Percentiles rank a stretch among this genome's conserved stretches.
Evolutionary conservation across 2,113 vertebrate genomes (phyloP).

Genomic region (Pogonocichla stellata): DNA sequence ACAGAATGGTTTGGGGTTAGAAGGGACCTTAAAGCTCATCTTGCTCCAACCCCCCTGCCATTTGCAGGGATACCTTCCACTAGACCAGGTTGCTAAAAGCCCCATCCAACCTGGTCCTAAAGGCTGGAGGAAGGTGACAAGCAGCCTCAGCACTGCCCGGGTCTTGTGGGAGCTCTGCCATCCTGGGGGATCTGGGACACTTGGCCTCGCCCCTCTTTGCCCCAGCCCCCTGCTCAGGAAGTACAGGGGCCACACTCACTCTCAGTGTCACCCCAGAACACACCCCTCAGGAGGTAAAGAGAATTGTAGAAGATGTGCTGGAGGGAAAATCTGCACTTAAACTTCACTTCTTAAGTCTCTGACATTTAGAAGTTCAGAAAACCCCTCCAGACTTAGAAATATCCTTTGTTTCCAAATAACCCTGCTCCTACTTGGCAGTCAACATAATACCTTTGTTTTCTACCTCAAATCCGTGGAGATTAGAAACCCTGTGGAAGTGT

Average conservation of each 20-base stretch:
- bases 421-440: neutral
- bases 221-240: neutral
- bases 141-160: neutral
- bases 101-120: neutral
- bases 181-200: too few relatives aligned
- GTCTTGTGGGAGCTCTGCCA: neutral
- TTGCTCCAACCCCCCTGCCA: neutral
- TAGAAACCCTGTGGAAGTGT: neutral
- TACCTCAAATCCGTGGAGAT: neutral
- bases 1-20: neutral
- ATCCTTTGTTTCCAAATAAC: neutral
- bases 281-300: neutral
- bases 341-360: neutral
- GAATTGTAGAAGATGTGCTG: neutral
- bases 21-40: neutral
- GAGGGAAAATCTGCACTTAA: neutral
- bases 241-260: neutral
- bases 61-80: neutral
- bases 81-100: neutral
- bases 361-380: neutral
- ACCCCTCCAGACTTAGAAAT: neutral
- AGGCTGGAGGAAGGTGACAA: neutral
- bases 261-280: neutral
- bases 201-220: neutral
- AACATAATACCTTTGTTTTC: neutral